Conservation (phyloP, 2,113 vertebrate species). For the Ariopsis seemanni region DNA sequence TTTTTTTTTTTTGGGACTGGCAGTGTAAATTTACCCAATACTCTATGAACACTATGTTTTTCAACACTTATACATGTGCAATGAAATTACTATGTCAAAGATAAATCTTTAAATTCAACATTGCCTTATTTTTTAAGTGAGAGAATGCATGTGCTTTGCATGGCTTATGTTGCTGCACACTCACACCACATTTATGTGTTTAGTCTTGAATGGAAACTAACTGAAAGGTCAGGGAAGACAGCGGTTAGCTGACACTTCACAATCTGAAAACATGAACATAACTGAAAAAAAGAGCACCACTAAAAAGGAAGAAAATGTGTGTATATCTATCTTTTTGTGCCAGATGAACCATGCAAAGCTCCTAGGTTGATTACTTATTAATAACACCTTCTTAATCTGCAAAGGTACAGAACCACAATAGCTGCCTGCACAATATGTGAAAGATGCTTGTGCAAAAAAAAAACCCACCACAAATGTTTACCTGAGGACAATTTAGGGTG, state of each 20-base stretch:
- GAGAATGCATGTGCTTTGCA: not conserved
- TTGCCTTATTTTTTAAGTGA: not conserved
- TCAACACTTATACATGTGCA: not conserved
- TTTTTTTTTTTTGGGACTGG: not conserved
- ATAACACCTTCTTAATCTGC: conserved; percentile 68
- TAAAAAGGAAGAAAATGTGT: conserved; percentile 5
- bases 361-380: conserved; percentile 59
- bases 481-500: conserved; percentile 73
- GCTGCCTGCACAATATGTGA: conserved; percentile 53
- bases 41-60: not conserved
- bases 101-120: not conserved
- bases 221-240: conserved; percentile 66
- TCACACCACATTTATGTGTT: conserved; percentile 9
- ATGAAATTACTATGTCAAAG: not conserved
- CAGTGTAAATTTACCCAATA: not conserved
- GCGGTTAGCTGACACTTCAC: conserved; percentile 61
- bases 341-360: conserved; percentile 53
- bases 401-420: conserved; percentile 67
- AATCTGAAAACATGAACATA: conserved; percentile 32
- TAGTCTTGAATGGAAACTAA: conserved; percentile 64
- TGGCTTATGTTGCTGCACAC: not conserved
- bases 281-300: conserved; percentile 1
- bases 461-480: conserved; percentile 71
- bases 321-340: conserved; percentile 50
- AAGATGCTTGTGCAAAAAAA: conserved; percentile 59